Base-by-base conservation (phyloP, 2,797 vertebrate species). In the Protosalanx chinensis region DNA sequence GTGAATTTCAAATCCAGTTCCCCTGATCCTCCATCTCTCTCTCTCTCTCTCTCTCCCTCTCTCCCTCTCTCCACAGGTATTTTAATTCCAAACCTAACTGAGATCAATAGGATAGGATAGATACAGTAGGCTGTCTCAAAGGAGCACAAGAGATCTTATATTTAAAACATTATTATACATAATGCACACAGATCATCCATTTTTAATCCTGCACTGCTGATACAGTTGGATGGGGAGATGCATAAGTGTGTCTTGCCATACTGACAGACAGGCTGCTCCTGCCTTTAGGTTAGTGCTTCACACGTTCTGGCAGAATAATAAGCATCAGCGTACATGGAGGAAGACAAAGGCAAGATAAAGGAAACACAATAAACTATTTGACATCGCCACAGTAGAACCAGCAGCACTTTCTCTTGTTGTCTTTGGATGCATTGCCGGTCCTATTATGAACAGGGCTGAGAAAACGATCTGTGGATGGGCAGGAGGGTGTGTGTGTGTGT, bases 151-250 rank as follows among this genome's bases (percentile, higher is more conserved):
- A 83, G 73, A 84, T 84, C 79, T 82, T 86, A 86, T 86, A 88
- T 91, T 88, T 89, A 84, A 91, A 86, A 85, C 75, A 88, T 86
- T 85, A 79, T 78, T 84, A 85, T 86, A 85, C 77, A 85, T 81
- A 82, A 87, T 88, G 78, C 75, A 89, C 77, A 70, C 2, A 29
- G 59, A 80, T 82, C 75, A 85, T 87, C 46, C 74, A 87, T 85
- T 88, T 87, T 91, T 89, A 81, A 88, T 89, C 53, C 29, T 64
- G 73, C 49, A 53, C 76, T 82, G 64, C 57, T 58, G 69, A 80
- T 78, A 75, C 78, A 64, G 23, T 65, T 56, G 57, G 67, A 49
- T 20, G 41, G 33, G 76, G 75, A 70, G 72, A 76, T 68, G 67
- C 49, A 67, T 64, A 20, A 23, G 78, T 76, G 77, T 76, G 74